A percentile compares a stretch with the other conserved stretches of the same genome.
phyloP scores from a whole-genome alignment of 2,888 invertebrate species.

The Biston betularia region DNA sequence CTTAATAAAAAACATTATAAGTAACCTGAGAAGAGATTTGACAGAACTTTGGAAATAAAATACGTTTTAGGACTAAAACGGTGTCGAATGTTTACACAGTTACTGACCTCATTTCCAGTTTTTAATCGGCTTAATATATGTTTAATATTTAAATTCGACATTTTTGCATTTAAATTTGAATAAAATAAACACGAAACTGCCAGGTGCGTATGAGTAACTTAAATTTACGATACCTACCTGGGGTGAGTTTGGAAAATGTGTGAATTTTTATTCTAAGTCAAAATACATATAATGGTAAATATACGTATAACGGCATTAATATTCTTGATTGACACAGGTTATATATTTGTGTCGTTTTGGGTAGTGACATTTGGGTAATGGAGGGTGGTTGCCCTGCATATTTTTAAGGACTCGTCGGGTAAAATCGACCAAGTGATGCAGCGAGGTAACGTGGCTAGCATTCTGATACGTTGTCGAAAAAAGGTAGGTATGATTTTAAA shows the following conservation, averaged over 20 bases:
- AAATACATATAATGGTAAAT: background rate
- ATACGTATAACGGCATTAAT: too few species aligned
- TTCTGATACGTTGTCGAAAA: too few species aligned
- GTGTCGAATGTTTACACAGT: constrained; percentile 18
- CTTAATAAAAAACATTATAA: background rate
- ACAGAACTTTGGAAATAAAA: constrained; percentile 8
- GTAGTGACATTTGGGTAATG: too few species aligned
- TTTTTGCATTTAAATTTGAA: constrained; percentile 20
- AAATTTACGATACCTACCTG: background rate
- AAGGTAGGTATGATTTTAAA: too few species aligned
- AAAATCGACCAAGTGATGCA: too few species aligned
- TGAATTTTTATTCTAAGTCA: background rate
- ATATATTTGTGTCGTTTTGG: too few species aligned
- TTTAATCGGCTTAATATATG: constrained; percentile 18
- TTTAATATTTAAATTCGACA: constrained; percentile 23
- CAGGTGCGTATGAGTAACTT: constrained; percentile 3
- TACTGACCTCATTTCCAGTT: constrained; percentile 29
- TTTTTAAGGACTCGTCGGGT: too few species aligned
- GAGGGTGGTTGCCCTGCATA: too few species aligned
- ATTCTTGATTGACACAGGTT: too few species aligned
- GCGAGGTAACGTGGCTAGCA: too few species aligned
- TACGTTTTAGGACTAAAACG: constrained; percentile 1
- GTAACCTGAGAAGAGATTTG: constrained; percentile 16
- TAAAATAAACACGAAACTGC: constrained; percentile 17
- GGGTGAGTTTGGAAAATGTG: too few species aligned